Conservation (phyloP, 2,888 invertebrate species). For the Acanthococcus lagerstroemiae region DNA sequence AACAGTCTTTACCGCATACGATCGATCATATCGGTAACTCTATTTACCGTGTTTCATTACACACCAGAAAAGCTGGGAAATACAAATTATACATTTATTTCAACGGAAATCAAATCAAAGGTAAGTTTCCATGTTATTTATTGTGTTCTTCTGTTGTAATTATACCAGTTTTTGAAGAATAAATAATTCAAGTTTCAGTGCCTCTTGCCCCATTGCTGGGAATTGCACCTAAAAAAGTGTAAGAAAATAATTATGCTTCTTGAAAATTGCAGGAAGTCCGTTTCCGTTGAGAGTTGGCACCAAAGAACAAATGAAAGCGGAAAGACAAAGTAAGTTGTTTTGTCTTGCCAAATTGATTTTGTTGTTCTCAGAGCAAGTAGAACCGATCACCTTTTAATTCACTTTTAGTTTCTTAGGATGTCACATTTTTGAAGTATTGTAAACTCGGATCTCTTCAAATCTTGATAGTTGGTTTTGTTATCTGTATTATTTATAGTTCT, state of each 20-base stretch:
- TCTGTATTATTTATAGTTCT: too few species aligned
- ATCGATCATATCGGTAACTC: constrained; percentile 66
- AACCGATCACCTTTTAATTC: too few species aligned
- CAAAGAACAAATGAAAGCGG: constrained; percentile 38
- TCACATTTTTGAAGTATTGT: too few species aligned
- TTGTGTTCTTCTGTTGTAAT: too few species aligned
- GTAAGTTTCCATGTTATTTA: too few species aligned
- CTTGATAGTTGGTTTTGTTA: too few species aligned
- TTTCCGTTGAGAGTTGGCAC: constrained; percentile 78
- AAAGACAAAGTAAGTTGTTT: constrained; percentile 36
- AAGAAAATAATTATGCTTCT: too few species aligned
- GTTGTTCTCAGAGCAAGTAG: not conserved
- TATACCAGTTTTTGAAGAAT: not conserved
- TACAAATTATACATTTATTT: constrained; percentile 80
- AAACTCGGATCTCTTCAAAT: too few species aligned
- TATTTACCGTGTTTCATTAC: constrained; percentile 46
- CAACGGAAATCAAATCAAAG: constrained; percentile 72
- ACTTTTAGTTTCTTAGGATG: not conserved
- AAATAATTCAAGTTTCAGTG: not conserved
- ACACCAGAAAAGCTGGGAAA: constrained; percentile 49
- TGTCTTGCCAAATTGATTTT: not conserved
- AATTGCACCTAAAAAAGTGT: too few species aligned
- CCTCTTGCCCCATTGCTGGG: too few species aligned
- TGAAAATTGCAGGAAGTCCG: constrained; percentile 53
- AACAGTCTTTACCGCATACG: constrained; percentile 71